Conservation (phyloP, 2,888 invertebrate species). For the Halocaridina rubra region DNA sequence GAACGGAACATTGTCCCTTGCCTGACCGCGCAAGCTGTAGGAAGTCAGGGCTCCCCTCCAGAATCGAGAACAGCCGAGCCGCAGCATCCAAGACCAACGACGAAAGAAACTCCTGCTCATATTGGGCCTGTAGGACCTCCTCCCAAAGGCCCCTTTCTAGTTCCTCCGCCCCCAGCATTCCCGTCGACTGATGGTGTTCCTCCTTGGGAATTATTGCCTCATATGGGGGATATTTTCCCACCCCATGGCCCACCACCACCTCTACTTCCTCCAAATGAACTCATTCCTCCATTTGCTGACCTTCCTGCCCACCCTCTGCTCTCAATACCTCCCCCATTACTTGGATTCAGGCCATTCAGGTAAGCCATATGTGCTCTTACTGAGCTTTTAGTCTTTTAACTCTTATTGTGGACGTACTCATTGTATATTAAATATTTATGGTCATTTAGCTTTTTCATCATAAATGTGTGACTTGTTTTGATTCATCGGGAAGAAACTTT, state of each 20-base stretch:
- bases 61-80: conserved; percentile 89
- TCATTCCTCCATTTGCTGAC: conserved; percentile 48
- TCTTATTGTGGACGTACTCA: too few relatives aligned
- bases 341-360: conserved; percentile 60
- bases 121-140: conserved; percentile 49
- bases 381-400: too few relatives aligned
- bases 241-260: conserved; percentile 48
- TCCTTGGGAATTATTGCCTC: conserved; percentile 47
- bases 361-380: neutral
- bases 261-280: conserved; percentile 43
- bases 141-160: conserved; percentile 42
- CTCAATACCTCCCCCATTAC: conserved; percentile 51
- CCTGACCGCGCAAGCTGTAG: conserved; percentile 70
- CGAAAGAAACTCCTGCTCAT: conserved; percentile 78
- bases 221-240: conserved; percentile 44
- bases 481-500: too few relatives aligned
- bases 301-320: conserved; percentile 52
- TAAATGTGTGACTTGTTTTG: too few relatives aligned
- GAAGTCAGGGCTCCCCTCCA: conserved; percentile 85
- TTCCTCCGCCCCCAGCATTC: conserved; percentile 55
- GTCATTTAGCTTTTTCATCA: too few relatives aligned
- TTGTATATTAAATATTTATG: too few relatives aligned
- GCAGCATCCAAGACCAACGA: conserved; percentile 92
- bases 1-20: conserved; percentile 28
- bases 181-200: conserved; percentile 51